Conservation (phyloP, 2,888 invertebrate genomes). For the Ormyrus pomaceus region DNA sequence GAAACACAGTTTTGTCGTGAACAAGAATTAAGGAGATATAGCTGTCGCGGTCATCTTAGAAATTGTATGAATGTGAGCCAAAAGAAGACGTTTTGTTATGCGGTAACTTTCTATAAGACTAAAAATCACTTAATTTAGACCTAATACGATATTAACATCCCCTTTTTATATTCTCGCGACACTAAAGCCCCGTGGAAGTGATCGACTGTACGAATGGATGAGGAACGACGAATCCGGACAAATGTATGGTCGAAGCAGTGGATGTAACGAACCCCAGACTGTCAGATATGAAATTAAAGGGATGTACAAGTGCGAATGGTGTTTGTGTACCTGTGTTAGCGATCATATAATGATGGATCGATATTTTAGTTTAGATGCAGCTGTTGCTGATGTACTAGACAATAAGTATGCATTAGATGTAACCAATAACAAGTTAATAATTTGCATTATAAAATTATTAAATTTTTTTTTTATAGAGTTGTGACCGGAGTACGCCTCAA, state of each 20-base stretch:
- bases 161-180: no score
- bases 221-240: neutral
- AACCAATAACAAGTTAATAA: neutral
- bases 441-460: neutral
- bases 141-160: no score
- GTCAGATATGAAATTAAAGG: neutral
- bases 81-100: no score
- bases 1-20: no score
- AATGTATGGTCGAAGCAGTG: neutral
- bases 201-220: no score
- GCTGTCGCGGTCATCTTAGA: no score
- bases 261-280: neutral
- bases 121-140: no score
- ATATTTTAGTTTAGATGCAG: conserved; percentile 86
- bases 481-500: conserved; percentile 86
- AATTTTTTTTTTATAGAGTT: conserved; percentile 78
- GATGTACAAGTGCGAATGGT: conserved; percentile 78
- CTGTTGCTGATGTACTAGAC: conserved; percentile 63
- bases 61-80: no score
- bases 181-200: no score
- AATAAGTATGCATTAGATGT: conserved; percentile 65
- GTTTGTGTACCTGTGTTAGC: conserved; percentile 92
- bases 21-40: no score
- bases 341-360: conserved; percentile 83
- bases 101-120: no score